Conservation (phyloP, 2,113 vertebrate species). For the Hippolais icterina region DNA sequence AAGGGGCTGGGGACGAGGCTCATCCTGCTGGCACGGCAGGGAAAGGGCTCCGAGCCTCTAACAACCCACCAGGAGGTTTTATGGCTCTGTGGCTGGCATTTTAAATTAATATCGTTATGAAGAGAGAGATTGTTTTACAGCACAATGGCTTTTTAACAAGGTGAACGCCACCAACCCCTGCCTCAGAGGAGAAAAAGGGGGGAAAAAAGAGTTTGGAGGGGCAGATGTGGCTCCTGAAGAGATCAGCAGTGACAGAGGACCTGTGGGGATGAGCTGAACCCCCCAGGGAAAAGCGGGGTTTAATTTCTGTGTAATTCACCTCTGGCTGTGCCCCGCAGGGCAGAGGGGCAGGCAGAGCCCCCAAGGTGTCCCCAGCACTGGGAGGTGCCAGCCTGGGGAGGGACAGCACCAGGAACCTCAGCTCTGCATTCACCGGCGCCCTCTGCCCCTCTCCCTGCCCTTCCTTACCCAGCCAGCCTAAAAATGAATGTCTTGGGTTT, state of each 20-base stretch:
- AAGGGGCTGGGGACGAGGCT: background rate
- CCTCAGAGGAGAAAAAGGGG: background rate
- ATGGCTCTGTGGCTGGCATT: slow-evolving; percentile 42
- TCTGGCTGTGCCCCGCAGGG: too few relatives aligned
- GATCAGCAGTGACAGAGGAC: background rate
- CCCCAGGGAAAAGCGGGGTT: too few relatives aligned
- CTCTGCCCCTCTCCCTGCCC: background rate
- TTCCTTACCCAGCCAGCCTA: background rate
- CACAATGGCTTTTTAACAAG: slow-evolving; percentile 26
- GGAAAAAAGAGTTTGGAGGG: background rate
- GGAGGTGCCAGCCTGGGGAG: background rate
- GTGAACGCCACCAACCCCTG: slow-evolving; percentile 7
- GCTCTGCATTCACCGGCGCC: background rate
- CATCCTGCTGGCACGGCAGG: background rate
- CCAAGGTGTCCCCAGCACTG: background rate
- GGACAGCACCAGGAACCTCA: background rate
- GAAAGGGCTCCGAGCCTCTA: background rate
- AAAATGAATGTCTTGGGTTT: background rate
- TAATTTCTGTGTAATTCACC: too few relatives aligned
- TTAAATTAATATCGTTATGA: slow-evolving; percentile 64
- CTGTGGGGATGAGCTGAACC: background rate
- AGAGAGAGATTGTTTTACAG: slow-evolving; percentile 32
- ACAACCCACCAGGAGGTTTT: slow-evolving; percentile 25
- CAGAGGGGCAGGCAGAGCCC: background rate
- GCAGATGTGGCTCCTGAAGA: background rate